Percentiles rank a stretch among this genome's conserved stretches.
Evolutionary conservation across 2,797 vertebrate species (phyloP).

Genomic region (Gobionotothen gibberifrons): DNA sequence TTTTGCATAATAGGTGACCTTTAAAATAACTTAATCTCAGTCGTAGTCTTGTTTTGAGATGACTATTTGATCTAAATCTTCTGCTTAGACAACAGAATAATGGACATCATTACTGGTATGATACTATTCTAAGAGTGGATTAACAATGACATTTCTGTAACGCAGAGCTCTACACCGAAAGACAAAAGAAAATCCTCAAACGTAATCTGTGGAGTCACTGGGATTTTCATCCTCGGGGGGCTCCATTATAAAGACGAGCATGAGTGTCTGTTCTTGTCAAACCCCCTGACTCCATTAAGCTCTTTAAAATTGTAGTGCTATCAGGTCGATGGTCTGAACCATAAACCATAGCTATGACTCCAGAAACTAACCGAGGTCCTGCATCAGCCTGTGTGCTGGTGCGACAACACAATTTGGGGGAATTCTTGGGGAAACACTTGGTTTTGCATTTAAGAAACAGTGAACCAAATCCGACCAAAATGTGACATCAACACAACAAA

Average conservation of each 20-base stretch:
- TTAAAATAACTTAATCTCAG: neutral
- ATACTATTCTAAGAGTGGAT: conserved; percentile 8
- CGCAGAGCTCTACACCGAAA: conserved; percentile 19
- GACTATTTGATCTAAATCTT: neutral
- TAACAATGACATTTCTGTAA: conserved; percentile 32
- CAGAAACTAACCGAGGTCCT: conserved; percentile 12
- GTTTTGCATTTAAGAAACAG: conserved; percentile 12
- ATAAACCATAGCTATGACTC: conserved; percentile 43
- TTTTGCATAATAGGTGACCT: too few species aligned
- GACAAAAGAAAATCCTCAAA: conserved; percentile 10
- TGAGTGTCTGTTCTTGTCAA: conserved; percentile 38
- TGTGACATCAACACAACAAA: conserved; percentile 26
- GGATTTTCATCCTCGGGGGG: conserved; percentile 29
- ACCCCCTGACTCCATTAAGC: conserved; percentile 19
- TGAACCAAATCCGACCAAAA: conserved; percentile 28
- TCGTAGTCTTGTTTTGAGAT: neutral
- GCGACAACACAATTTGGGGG: conserved; percentile 14
- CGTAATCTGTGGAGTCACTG: conserved; percentile 32
- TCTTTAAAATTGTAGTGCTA: conserved; percentile 36
- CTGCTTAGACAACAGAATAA: neutral
- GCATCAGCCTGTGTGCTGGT: conserved; percentile 26
- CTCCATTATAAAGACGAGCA: conserved; percentile 21
- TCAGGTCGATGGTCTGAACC: conserved; percentile 21
- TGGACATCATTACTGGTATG: neutral
- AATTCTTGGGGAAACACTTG: neutral